Evolutionary conservation across 2,797 vertebrate genomes (phyloP).

Genomic region (Dermochelys coriacea): DNA sequence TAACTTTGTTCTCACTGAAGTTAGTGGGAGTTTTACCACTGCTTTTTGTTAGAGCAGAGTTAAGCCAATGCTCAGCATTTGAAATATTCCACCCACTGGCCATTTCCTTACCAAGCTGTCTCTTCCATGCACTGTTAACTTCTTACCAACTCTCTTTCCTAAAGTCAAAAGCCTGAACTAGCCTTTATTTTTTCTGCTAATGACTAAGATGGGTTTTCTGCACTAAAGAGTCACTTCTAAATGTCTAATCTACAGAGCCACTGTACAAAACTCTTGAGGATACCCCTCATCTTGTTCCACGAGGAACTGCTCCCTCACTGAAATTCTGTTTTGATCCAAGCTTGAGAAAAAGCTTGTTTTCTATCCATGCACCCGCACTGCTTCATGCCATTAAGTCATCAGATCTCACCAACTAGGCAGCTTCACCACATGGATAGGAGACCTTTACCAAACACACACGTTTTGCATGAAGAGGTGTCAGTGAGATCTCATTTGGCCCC

Average conservation of each 20-base stretch:
- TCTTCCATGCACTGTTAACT: background rate
- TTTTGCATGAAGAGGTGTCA: accelerated
- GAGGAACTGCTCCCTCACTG: background rate
- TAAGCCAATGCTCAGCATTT: conserved; percentile 7
- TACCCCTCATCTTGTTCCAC: background rate
- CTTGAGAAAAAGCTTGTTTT: background rate
- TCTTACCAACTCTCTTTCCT: background rate
- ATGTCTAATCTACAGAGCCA: background rate
- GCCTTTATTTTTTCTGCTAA: background rate
- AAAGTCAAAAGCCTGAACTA: conserved; percentile 18
- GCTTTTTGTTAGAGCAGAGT: background rate
- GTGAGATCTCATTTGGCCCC: background rate
- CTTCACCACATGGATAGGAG: accelerated
- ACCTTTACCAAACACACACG: background rate
- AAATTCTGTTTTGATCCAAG: background rate
- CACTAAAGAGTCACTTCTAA: conserved; percentile 43
- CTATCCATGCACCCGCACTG: background rate
- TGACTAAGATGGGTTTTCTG: background rate
- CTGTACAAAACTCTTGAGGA: background rate
- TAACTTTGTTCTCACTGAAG: background rate
- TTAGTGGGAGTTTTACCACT: background rate
- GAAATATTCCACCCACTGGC: background rate
- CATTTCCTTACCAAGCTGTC: background rate
- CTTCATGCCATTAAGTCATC: accelerated
- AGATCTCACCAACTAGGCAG: background rate